A percentile compares a stretch with the other conserved stretches of the same genome.
Conservation (phyloP, 2,797 vertebrate genomes). For the Syncerus caffer region DNA sequence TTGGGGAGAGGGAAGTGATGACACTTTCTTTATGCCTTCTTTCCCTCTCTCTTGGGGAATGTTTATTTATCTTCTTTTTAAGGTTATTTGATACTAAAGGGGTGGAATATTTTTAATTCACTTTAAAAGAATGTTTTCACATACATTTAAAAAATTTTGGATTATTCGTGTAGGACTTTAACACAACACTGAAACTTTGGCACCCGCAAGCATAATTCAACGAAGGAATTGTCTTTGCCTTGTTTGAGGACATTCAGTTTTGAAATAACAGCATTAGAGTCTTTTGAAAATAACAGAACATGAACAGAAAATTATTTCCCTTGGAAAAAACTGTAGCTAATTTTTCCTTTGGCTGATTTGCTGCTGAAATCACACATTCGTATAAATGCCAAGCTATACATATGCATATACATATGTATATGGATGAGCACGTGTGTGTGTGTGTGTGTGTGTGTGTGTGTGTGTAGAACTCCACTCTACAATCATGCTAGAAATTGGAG, state of each 20-base stretch:
- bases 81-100: conserved; percentile 43
- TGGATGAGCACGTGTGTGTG: conserved; percentile 40
- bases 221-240: conserved; percentile 70
- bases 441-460: not conserved
- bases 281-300: conserved; percentile 77
- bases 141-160: conserved; percentile 21
- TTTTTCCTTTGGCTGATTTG: conserved; percentile 78
- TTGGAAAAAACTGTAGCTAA: conserved; percentile 73
- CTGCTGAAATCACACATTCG: conserved; percentile 76
- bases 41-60: not conserved
- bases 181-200: conserved; percentile 60
- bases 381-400: conserved; percentile 77
- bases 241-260: conserved; percentile 74
- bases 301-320: conserved; percentile 77
- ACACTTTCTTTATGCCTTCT: not conserved
- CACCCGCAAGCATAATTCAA: conserved; percentile 53
- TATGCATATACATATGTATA: conserved; percentile 78
- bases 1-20: not conserved
- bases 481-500: conserved; percentile 60
- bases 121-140: conserved; percentile 45
- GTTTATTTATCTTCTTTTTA: conserved; percentile 33
- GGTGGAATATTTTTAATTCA: conserved; percentile 51
- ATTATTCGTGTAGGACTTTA: conserved; percentile 52
- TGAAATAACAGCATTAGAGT: conserved; percentile 74
- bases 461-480: conserved; percentile 50